Base-by-base conservation (phyloP, 2,797 vertebrate species). In the Columba guinea region DNA sequence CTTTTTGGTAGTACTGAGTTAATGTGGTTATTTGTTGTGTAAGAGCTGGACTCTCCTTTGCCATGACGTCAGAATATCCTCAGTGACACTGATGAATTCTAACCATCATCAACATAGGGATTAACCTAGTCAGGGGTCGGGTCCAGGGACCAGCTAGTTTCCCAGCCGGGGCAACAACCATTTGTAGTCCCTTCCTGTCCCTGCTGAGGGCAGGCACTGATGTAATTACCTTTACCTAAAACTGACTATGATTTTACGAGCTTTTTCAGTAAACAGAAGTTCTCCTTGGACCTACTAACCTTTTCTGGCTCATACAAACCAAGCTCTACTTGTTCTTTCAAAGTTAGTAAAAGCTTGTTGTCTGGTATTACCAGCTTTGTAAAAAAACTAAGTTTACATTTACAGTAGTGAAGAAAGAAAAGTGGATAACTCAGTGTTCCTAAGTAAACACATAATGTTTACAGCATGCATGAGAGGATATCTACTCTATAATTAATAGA, bases 321-420 rank as follows among this genome's bases (percentile, higher is more conserved):
- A 1, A 19, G 5, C 63, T 27, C 26, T 73, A 51, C 41, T 39
- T 94, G 46, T 73, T 49, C 34, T 75, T 91, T 49, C 56, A 87
- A 88, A 90, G 81, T 27, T 52, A 87, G 63, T 77, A 41, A 58
- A 91, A 95, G 46, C 41, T 28, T 80, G 27, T 44, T 46, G 44
- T 74, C 69, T 55, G 28, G 7, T 75, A 32, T 53, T 88, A 88
- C 69, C 52, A 70, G 24, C 52, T 90, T 94, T 80, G 49, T 67
- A 65, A 63, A 60, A 18, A 95, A 94, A 87, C 17, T 55, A 90
- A 87, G 75, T 65, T 35, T 78, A 44, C 71, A 14, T 80, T 94
- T 94, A 70, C 56, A 71, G 58, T 34, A n/a, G 51, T 39, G 59
- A 89, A 90, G 60, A 88, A 94, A 91, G 44, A 94, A 89, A 84